Evolutionary conservation across 2,888 invertebrate genomes (phyloP).

Genomic region (Drepanosiphum platanoidis): DNA sequence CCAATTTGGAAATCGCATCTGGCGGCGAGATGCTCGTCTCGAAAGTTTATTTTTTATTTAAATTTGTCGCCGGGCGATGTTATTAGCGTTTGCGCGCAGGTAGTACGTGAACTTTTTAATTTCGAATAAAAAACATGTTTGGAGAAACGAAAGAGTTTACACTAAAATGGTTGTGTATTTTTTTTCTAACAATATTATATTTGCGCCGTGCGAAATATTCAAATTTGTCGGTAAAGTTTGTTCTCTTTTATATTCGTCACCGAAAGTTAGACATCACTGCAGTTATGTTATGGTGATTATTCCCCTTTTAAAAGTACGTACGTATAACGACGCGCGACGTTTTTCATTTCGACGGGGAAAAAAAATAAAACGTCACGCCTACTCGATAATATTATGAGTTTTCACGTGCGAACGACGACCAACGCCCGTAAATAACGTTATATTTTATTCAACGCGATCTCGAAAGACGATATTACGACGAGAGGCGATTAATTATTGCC

Average conservation of each 20-base stretch:
- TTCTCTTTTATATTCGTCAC: background rate
- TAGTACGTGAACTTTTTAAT: constrained; percentile 4
- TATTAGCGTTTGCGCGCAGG: background rate
- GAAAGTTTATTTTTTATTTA: background rate
- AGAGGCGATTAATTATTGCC: no score
- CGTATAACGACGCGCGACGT: background rate
- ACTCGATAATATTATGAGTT: no score
- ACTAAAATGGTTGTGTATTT: background rate
- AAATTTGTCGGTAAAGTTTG: constrained; percentile 9
- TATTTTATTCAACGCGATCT: no score
- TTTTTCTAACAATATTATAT: constrained; percentile 10
- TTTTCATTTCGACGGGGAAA: background rate
- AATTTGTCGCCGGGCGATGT: background rate
- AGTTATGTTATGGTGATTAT: background rate
- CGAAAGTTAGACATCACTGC: background rate
- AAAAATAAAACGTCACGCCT: background rate
- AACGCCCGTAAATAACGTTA: no score
- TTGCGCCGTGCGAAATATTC: background rate
- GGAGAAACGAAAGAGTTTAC: background rate
- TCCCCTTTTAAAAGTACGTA: background rate
- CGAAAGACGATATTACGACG: no score
- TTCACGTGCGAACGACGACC: no score
- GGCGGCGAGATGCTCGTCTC: no score
- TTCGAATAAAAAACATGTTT: background rate
- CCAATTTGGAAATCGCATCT: background rate